Evolutionary conservation across 2,113 vertebrate species (phyloP).

Genomic region (Bettongia penicillata): DNA sequence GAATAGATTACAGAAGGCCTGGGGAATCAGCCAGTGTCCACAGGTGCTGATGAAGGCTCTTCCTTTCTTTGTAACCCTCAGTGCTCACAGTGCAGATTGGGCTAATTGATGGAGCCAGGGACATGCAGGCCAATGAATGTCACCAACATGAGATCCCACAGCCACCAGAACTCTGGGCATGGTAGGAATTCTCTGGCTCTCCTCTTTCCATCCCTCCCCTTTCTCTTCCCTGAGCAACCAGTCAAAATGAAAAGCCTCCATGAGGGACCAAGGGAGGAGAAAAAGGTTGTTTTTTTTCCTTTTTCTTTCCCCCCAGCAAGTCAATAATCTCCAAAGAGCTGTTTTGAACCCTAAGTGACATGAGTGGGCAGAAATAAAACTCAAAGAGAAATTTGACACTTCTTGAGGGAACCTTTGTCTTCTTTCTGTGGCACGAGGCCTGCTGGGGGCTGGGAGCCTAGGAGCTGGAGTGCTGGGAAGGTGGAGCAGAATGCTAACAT

Average conservation of each 20-base stretch:
- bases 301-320: background rate
- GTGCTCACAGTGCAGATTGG: background rate
- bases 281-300: background rate
- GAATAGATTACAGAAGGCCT: background rate
- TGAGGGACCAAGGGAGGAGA: background rate
- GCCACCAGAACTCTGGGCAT: background rate
- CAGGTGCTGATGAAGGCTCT: too few relatives aligned
- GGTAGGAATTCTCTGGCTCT: background rate
- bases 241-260: background rate
- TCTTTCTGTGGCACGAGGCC: background rate
- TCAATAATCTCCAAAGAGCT: background rate
- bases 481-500: background rate
- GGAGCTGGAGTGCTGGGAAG: background rate
- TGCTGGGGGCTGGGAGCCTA: background rate
- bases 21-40: background rate
- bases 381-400: background rate
- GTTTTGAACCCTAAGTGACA: background rate
- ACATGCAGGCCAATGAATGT: rapidly evolving
- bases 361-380: background rate
- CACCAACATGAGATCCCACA: background rate
- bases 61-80: too few relatives aligned
- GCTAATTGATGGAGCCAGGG: background rate
- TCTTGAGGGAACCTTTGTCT: background rate
- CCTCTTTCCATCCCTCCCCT: background rate
- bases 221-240: too few relatives aligned